phyloP scores from a whole-genome alignment of 2,888 invertebrate species.

The Eremobia ochroleuca region DNA sequence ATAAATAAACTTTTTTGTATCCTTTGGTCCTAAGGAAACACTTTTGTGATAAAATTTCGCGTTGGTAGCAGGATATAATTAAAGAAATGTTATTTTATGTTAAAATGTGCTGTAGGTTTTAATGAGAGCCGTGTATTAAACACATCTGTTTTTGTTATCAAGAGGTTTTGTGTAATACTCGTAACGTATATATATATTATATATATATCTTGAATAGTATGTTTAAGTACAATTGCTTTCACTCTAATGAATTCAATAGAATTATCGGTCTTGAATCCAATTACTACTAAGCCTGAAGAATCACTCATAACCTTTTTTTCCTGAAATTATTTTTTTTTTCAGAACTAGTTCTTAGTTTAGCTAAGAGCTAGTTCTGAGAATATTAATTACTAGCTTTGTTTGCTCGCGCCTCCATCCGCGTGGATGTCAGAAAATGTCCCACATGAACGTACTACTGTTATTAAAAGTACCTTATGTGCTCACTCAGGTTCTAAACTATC shows the following conservation, averaged over 20 bases:
- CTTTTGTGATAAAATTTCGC: slow-evolving; percentile 7
- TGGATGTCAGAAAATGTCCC: background rate
- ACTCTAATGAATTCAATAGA: background rate
- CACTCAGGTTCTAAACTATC: background rate
- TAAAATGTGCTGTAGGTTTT: background rate
- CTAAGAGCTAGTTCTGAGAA: background rate
- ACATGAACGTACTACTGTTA: background rate
- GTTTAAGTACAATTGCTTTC: background rate
- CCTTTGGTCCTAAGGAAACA: slow-evolving; percentile 28
- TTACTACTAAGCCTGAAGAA: background rate
- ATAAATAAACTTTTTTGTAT: slow-evolving; percentile 13
- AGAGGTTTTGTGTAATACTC: background rate
- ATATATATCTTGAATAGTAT: background rate
- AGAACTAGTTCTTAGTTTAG: background rate
- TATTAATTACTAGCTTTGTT: background rate
- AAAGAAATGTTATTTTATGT: slow-evolving; percentile 16
- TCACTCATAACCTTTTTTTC: background rate
- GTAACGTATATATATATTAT: background rate
- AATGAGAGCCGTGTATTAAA: background rate
- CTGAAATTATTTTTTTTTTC: background rate
- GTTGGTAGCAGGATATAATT: background rate
- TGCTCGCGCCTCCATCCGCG: background rate
- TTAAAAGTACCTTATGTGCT: background rate
- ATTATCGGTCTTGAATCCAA: background rate
- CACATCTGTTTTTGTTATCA: slow-evolving; percentile 1